A percentile compares a stretch with the other conserved stretches of the same genome.
Evolutionary conservation across 2,113 vertebrate species (phyloP).

Genomic region (Odobenus rosmarus): DNA sequence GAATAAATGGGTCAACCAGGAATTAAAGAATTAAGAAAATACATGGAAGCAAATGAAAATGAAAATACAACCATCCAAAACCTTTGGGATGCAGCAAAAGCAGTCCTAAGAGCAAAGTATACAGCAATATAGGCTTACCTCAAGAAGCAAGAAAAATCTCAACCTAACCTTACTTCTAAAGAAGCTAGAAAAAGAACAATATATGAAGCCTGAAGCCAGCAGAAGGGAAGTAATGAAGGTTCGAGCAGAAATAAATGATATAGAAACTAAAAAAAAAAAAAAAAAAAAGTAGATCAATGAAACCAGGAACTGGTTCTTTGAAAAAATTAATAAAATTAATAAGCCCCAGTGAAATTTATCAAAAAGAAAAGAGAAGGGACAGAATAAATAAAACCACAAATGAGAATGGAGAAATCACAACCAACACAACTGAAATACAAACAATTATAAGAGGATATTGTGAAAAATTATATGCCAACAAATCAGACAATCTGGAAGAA

Average conservation of each 20-base stretch:
- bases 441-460: not conserved
- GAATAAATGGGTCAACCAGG: not conserved
- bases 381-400: not conserved
- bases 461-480: not conserved
- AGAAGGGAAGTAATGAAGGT: too few species aligned
- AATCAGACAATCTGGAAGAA: not conserved
- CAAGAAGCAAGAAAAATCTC: too few species aligned
- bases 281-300: not conserved
- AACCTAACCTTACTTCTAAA: too few species aligned
- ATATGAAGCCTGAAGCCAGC: too few species aligned
- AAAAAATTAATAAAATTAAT: not conserved
- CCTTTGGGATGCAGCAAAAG: too few species aligned
- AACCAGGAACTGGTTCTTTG: not conserved
- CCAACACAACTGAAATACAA: not conserved
- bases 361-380: not conserved
- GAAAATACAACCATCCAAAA: too few species aligned
- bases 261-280: not conserved
- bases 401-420: not conserved
- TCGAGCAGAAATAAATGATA: not conserved
- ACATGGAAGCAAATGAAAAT: too few species aligned
- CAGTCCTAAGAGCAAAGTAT: too few species aligned
- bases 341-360: not conserved
- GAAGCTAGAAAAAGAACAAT: too few species aligned
- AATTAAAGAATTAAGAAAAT: not conserved
- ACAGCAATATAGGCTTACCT: too few species aligned